Evolutionary conservation across 2,888 invertebrate species (phyloP).

Genomic region (Pandemis heparana): DNA sequence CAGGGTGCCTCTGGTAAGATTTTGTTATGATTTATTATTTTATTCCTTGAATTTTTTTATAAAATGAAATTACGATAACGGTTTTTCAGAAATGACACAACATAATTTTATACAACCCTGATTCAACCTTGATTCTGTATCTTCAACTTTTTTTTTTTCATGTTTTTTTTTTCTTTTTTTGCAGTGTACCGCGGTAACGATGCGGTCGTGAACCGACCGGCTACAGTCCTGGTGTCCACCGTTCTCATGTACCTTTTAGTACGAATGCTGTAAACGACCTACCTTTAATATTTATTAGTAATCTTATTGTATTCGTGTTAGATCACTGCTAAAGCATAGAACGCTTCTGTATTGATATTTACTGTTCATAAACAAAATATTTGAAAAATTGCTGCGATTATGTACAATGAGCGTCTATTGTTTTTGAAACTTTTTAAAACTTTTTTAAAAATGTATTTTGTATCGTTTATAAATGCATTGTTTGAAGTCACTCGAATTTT

Average conservation of each 20-base stretch:
- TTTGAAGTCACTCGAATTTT: constrained; percentile 4
- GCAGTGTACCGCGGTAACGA: constrained; percentile 63
- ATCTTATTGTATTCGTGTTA: constrained; percentile 56
- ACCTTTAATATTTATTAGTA: constrained; percentile 74
- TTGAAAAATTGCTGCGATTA: too few species aligned
- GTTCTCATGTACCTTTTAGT: constrained; percentile 75
- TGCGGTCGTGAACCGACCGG: constrained; percentile 59
- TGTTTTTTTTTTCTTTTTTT: constrained; percentile 48
- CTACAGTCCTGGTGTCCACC: constrained; percentile 57
- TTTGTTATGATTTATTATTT: constrained; percentile 40
- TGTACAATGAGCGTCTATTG: constrained; percentile 19
- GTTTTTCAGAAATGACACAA: too few species aligned
- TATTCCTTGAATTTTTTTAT: constrained; percentile 16
- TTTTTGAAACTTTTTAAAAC: neutral
- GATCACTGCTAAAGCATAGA: constrained; percentile 7
- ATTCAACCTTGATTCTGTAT: too few species aligned
- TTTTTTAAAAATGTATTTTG: neutral
- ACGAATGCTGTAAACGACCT: constrained; percentile 71
- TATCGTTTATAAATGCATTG: constrained; percentile 16
- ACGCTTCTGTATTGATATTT: constrained; percentile 34
- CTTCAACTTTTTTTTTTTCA: neutral
- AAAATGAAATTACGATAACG: neutral
- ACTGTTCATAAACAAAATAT: constrained; percentile 13
- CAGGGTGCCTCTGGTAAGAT: constrained; percentile 74
- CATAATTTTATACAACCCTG: too few species aligned